Evolutionary conservation across 2,888 invertebrate species (phyloP).

Genomic region (Amphimallon solstitiale): DNA sequence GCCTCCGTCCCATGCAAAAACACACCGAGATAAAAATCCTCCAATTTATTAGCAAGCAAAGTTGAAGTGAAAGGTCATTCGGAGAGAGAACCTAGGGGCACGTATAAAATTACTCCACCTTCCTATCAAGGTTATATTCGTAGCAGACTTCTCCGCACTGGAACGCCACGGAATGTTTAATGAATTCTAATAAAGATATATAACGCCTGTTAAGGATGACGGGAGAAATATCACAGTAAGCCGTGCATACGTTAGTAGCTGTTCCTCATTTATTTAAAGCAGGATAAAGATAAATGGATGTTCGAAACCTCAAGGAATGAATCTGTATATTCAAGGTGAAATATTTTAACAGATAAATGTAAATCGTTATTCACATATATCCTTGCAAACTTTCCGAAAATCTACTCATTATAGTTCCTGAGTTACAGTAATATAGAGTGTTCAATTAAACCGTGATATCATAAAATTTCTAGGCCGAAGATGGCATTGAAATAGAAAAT

Average conservation of each 20-base stretch:
- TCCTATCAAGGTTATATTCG: background rate
- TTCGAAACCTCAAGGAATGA: too few relatives aligned
- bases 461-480: too few relatives aligned
- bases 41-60: background rate
- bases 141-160: background rate
- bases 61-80: background rate
- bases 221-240: background rate
- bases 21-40: background rate
- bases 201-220: background rate
- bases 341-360: too few relatives aligned
- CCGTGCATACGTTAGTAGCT: background rate
- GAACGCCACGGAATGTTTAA: background rate
- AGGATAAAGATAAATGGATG: background rate
- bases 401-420: too few relatives aligned
- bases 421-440: too few relatives aligned
- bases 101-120: too few relatives aligned
- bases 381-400: too few relatives aligned
- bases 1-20: background rate
- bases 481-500: too few relatives aligned
- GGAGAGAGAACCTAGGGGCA: too few relatives aligned
- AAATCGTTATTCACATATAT: too few relatives aligned
- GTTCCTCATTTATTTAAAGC: background rate
- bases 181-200: constrained; percentile 6
- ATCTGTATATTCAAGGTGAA: too few relatives aligned
- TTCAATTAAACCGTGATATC: too few relatives aligned